Conservation (phyloP, 37 sponge, comb jelly and placozoan species). For the Cladorhizidae sp. region DNA sequence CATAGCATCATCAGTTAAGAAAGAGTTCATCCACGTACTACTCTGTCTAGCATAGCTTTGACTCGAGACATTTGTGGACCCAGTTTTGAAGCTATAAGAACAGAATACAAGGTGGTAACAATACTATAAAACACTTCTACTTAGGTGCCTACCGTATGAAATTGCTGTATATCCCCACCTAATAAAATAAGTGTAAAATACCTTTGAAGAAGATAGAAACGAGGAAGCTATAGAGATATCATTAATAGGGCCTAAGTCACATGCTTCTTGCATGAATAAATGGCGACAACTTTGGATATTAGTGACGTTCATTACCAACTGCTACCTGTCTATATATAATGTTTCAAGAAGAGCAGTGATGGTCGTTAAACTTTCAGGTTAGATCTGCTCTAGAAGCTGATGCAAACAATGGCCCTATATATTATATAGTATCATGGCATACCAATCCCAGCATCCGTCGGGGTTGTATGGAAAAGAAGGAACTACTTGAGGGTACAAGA, state of each 20-base stretch:
- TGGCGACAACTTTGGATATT: too few species aligned
- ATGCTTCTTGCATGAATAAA: too few species aligned
- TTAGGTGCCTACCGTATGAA: slow-evolving; percentile 48
- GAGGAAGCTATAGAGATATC: not conserved
- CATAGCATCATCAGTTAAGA: not conserved
- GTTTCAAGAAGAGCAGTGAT: too few species aligned
- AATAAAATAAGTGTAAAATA: not conserved
- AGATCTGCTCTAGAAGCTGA: too few species aligned
- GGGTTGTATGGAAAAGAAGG: slow-evolving; percentile 51
- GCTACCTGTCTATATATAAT: too few species aligned
- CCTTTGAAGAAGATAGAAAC: not conserved
- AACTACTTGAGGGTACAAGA: slow-evolving; percentile 75
- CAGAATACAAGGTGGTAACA: not conserved
- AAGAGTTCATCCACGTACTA: slow-evolving; percentile 1
- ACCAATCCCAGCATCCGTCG: slow-evolving; percentile 89
- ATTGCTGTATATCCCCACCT: slow-evolving; percentile 81
- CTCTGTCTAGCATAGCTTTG: slow-evolving; percentile 61
- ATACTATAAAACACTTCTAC: not conserved
- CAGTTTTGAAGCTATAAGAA: slow-evolving; percentile 55
- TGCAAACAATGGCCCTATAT: too few species aligned
- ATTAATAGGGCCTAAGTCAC: too few species aligned
- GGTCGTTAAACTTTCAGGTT: too few species aligned
- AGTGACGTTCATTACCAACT: too few species aligned
- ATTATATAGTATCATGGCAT: too few species aligned
- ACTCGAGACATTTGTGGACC: slow-evolving; percentile 78